Conservation (phyloP, 2,113 vertebrate genomes). For the Coptodon rendalli region DNA sequence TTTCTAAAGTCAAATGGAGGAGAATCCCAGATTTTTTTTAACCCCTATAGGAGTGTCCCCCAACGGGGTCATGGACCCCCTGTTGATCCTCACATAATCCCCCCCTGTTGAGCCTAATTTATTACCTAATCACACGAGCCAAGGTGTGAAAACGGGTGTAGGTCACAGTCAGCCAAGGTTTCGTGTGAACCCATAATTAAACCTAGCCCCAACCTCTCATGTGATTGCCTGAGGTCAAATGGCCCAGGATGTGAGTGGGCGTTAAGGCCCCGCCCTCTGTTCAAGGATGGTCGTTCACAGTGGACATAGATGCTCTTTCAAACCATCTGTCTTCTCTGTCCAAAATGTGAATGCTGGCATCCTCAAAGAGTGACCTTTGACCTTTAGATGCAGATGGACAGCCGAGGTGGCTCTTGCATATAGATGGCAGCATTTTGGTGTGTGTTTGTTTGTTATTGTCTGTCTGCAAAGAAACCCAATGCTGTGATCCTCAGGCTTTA, state of each 20-base stretch:
- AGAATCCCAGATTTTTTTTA: neutral
- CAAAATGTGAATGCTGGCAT: neutral
- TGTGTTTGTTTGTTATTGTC: neutral
- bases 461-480: accelerated
- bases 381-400: neutral
- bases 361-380: neutral
- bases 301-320: neutral
- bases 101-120: too few species aligned
- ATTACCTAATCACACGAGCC: neutral
- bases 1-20: neutral
- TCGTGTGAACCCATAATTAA: neutral
- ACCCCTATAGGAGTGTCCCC: neutral
- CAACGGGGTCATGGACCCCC: neutral
- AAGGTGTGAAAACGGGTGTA: neutral
- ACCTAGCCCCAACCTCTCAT: neutral
- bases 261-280: neutral
- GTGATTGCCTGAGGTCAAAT: neutral
- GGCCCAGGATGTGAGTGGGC: neutral
- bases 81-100: neutral
- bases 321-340: neutral
- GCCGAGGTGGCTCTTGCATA: neutral
- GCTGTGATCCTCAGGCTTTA: accelerated
- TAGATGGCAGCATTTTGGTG: neutral
- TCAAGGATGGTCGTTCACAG: neutral
- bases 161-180: neutral